phyloP scores from a whole-genome alignment of 2,888 invertebrate genomes.

The Tolmerus cingulatus region DNA sequence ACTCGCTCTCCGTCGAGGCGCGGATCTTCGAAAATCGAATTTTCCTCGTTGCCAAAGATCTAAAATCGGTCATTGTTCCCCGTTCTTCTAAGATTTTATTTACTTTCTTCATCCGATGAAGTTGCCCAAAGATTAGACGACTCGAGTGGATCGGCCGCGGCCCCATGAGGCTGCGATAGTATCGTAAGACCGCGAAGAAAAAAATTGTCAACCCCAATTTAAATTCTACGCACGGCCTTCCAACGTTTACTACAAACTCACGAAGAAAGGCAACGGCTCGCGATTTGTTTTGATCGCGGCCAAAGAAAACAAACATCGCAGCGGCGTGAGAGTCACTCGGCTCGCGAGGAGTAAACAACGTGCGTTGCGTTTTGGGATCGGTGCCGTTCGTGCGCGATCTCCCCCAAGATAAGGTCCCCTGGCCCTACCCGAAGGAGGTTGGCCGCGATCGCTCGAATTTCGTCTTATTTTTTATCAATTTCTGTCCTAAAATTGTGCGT shows the following conservation, averaged over 20 bases:
- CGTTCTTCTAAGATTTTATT: background rate
- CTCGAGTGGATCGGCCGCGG: background rate
- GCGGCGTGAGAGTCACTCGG: background rate
- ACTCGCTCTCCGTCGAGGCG: background rate
- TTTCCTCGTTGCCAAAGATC: background rate
- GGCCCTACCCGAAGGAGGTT: background rate
- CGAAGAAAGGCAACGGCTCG: constrained; percentile 8
- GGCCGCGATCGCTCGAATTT: background rate
- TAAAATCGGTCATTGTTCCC: background rate
- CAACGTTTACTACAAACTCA: constrained; percentile 16
- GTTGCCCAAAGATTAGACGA: background rate
- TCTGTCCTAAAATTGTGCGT: background rate
- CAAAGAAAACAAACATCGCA: constrained; percentile 3
- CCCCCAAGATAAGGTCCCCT: background rate
- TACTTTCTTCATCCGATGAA: background rate
- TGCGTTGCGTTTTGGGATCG: background rate
- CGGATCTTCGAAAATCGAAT: background rate
- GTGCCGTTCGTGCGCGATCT: background rate
- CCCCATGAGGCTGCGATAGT: background rate
- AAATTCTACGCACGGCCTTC: constrained; percentile 33
- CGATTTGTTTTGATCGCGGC: constrained; percentile 29
- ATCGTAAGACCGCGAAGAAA: background rate
- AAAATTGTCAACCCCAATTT: background rate
- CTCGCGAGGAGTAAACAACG: background rate
- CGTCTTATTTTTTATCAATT: constrained; percentile 8